Base-by-base conservation (phyloP, 2,888 invertebrate genomes). In the Drosophila subquinaria region DNA sequence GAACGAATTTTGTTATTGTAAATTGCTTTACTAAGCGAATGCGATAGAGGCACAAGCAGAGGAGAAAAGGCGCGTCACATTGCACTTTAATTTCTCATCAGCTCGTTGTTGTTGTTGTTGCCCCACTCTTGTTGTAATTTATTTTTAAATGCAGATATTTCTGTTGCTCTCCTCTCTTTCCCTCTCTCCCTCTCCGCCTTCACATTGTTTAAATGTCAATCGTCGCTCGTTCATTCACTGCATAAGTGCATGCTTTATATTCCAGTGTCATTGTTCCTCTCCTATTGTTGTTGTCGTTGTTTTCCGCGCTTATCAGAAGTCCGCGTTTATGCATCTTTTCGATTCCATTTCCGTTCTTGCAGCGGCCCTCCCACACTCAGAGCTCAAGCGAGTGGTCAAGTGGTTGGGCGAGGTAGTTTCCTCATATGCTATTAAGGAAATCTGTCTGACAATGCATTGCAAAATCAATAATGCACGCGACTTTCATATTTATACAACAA, bases 81-180 rank as follows among this genome's bases (percentile, higher is more conserved):
- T 88, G 75, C 79, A 83, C 77, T 81, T 82, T 52, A 74, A 69
- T 71, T 67, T 60, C 48, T 60, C 10, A 20, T 36, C 40, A 40
- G 9, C 45, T 52, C 63, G 33, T 15, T 48, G 15, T 42, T 69
- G 33, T 27, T 57, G 53, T 17, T 50, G 43, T 4, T n/a, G n/a
- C 47, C 59, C 59, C 59, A 65, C 47, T 52, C 51, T 59, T 60
- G 43, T 23, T 55, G 42, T 74, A 78, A 69, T 68, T 79, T 78
- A 79, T 75, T 79, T 76, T 66, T 76, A 76, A 79, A 67, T 65
- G 48, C 55, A 61, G 47, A n/a, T 68, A 68, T 60, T 56, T 51
- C 30, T 60, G 36, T 35, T 59, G 13, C 40, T 15, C 40, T 57
- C 13, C 43, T 71, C 55, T 17, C 30, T 38, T 3, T 23, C 23